These are phyloP conservation scores for Hypolimnas misippus DNA, from an alignment of 2,888 invertebrate species.

Conservation along the genomic window DNA sequence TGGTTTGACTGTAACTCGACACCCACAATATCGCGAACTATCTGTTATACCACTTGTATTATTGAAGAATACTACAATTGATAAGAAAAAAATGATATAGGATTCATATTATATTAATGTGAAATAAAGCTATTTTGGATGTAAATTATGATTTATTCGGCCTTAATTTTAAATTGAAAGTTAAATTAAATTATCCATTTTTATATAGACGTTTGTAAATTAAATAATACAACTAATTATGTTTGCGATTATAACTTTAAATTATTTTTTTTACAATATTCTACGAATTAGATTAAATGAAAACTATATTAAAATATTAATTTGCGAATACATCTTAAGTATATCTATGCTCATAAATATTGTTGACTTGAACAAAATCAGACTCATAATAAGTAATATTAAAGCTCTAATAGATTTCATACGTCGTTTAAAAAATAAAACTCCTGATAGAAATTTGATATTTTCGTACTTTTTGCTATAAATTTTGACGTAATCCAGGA, in stretches of 20 bases:
- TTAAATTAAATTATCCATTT: no score
- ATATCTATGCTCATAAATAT: neutral
- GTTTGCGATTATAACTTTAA: no score
- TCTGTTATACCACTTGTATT: constrained; percentile 10
- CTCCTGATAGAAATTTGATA: constrained; percentile 62
- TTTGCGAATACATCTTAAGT: neutral
- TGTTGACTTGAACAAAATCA: no score
- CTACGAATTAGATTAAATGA: no score
- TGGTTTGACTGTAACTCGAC: constrained; percentile 72
- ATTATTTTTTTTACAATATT: no score
- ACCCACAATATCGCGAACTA: constrained; percentile 53
- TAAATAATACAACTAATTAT: no score
- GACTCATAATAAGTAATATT: no score
- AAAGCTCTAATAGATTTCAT: neutral
- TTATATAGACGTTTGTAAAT: no score
- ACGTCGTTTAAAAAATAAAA: neutral
- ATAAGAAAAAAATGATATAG: neutral
- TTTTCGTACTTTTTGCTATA: constrained; percentile 56
- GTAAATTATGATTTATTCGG: no score
- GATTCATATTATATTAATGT: neutral
- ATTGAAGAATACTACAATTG: constrained; percentile 5
- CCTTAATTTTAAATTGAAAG: no score
- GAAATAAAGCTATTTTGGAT: neutral
- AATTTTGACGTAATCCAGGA: constrained; percentile 56
- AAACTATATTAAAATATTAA: constrained; percentile 1